A percentile compares a stretch with the other conserved stretches of the same genome.
Conservation (phyloP, 1,140 invertebrate species). For the Musca vetustissima region DNA sequence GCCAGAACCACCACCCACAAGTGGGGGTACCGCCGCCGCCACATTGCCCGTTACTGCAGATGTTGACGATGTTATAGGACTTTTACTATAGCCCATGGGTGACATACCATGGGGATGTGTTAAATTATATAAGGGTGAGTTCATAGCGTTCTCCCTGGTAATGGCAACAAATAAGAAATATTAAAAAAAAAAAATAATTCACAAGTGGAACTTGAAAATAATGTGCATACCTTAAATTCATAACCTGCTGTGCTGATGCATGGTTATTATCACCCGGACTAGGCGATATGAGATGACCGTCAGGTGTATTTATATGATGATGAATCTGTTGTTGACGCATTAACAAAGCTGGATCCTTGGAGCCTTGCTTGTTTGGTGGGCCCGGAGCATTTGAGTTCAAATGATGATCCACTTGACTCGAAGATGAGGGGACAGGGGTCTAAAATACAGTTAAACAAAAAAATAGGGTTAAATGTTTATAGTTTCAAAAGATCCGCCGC, state of each 20-base stretch:
- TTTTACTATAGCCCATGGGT: conserved; percentile 50
- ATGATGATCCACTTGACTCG: conserved; percentile 49
- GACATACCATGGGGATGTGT: conserved; percentile 51
- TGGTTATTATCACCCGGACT: conserved; percentile 2
- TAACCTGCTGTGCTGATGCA: conserved; percentile 31
- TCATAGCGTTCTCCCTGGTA: conserved; percentile 49
- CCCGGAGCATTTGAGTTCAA: conserved; percentile 60
- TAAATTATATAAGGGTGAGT: conserved; percentile 51
- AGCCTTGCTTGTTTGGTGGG: conserved; percentile 53
- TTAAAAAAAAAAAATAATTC: not conserved
- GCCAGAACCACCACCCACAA: conserved; percentile 28
- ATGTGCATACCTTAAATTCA: conserved; percentile 43
- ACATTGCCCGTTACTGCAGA: conserved; percentile 24
- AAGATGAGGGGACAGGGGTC: conserved; percentile 27
- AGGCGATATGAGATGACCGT: conserved; percentile 12
- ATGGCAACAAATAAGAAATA: too few species aligned
- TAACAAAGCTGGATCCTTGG: conserved; percentile 36
- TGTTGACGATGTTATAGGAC: conserved; percentile 36
- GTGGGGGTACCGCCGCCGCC: too few species aligned
- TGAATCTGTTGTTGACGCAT: conserved; percentile 41
- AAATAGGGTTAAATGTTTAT: not conserved
- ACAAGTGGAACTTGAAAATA: too few species aligned
- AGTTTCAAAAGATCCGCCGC: too few species aligned
- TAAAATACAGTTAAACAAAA: not conserved
- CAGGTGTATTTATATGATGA: conserved; percentile 18